A percentile compares a stretch with the other conserved stretches of the same genome.
These are phyloP conservation scores for Psilopsiagon aurifrons DNA, from an alignment of 2,113 vertebrate genomes.

Conservation along the genomic window DNA sequence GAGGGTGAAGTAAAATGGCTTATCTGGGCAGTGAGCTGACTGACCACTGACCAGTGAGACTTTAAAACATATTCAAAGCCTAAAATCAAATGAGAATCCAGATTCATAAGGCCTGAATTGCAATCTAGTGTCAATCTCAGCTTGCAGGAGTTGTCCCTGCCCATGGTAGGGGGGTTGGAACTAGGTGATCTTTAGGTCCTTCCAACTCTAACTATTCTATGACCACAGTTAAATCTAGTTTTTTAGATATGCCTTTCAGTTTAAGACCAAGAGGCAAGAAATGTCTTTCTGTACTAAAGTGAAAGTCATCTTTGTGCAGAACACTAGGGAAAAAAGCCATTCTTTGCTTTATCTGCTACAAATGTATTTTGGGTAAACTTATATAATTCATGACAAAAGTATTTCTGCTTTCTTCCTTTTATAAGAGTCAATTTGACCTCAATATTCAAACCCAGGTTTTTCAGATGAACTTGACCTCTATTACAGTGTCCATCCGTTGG, in stretches of 20 bases:
- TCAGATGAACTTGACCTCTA: neutral
- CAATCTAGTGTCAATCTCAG: neutral
- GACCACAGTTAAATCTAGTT: neutral
- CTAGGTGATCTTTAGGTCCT: too few species aligned
- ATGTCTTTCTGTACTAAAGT: neutral
- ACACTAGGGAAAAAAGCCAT: neutral
- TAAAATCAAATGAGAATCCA: neutral
- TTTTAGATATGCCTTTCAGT: neutral
- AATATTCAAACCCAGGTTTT: neutral
- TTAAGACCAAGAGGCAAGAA: neutral
- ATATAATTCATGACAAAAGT: neutral
- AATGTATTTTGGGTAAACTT: neutral
- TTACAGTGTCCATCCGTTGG: neutral
- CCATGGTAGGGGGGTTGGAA: too few species aligned
- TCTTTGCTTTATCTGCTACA: neutral
- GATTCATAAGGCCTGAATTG: neutral
- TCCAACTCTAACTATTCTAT: too few species aligned
- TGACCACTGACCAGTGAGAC: neutral
- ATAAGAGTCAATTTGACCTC: neutral
- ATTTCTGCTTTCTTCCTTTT: neutral
- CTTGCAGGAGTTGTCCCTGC: too few species aligned
- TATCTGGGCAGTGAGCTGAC: neutral
- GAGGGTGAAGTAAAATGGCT: neutral
- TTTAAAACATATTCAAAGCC: neutral
- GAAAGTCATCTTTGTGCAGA: neutral